Base-by-base conservation (phyloP, 1,140 invertebrate species). In the Lepidurus apus region DNA sequence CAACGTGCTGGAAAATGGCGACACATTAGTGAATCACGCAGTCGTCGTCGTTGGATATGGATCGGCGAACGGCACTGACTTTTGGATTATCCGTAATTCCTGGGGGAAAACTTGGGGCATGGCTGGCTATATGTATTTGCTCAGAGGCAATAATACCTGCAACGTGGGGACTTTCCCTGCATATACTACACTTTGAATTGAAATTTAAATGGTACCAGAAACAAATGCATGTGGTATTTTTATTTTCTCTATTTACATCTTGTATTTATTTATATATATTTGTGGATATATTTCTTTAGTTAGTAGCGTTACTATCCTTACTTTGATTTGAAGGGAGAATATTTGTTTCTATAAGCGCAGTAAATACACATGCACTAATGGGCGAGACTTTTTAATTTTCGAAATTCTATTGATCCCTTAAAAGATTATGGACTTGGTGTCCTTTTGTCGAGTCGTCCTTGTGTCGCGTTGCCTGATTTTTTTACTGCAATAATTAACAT, bases 51-150 rank as follows among this genome's bases (percentile, higher is more conserved):
- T 77, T 13, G 75, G 75, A 7, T 77, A 77, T 43, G 75, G 75
- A 44, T 73, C 80, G 17, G 80, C 80, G 13, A 73, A 80, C 11
- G 81, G 81, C 44, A 82, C 82, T 17, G 81, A 82, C 43, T 82
- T 80, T 44, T 82, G 81, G 81, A 75, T 82, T 43, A 73, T 82
- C 47, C 81, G 82, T 65, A 82, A 82, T 45, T 78, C 81, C 13
- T 82, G 81, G 81, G 79, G 82, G 17, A 53, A 43, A 1, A 76
- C n/a, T n/a, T 81, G 81, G 81, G 81, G 81, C 10, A 74, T 78
- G 42, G 75, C 73, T 13, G 81, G 81, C 13, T 81, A 42, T 47
- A 47, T 77, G 34, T 17, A 45, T 42, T 10, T 77, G 24, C 34
- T 34, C 17, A 13, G 75, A 5, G 75, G 75, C 24, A 47, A 45